Conservation (phyloP, 1,140 invertebrate genomes). For the Caerostris extrusa region DNA sequence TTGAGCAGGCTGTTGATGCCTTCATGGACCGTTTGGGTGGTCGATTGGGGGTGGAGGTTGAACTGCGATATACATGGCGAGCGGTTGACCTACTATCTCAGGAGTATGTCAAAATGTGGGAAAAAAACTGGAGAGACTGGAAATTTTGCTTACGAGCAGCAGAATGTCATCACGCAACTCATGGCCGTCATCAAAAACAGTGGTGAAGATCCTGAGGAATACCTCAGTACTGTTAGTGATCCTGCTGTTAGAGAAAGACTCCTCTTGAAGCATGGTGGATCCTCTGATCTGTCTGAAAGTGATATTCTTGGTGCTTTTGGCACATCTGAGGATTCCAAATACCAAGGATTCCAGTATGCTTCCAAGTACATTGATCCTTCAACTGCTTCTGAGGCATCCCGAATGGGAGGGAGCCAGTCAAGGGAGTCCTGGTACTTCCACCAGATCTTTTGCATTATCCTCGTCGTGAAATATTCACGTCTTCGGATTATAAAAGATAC, state of each 20-base stretch:
- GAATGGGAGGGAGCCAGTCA: constrained; percentile 63
- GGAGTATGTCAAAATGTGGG: constrained; percentile 97
- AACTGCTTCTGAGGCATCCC: constrained; percentile 42
- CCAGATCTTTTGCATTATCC: constrained; percentile 81
- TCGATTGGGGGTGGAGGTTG: constrained; percentile 92
- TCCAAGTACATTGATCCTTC: constrained; percentile 65
- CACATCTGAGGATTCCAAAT: background rate
- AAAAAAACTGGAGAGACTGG: constrained; percentile 94
- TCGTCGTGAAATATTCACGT: constrained; percentile 86
- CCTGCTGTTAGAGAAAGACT: constrained; percentile 47
- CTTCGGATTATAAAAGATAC: constrained; percentile 90
- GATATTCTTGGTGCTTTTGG: constrained; percentile 40
- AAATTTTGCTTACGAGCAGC: constrained; percentile 94
- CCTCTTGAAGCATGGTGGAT: constrained; percentile 40
- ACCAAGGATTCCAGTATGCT: background rate
- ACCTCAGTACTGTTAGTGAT: constrained; percentile 44
- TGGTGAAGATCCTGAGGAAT: constrained; percentile 66
- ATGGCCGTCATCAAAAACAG: constrained; percentile 82
- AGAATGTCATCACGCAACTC: constrained; percentile 93
- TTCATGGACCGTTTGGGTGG: constrained; percentile 92
- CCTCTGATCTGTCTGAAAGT: constrained; percentile 63
- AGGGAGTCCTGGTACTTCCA: constrained; percentile 68
- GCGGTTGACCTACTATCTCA: constrained; percentile 93
- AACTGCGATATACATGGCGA: constrained; percentile 94
- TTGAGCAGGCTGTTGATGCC: constrained; percentile 80